These are phyloP conservation scores for Pseudococcus viburni DNA, from an alignment of 2,888 invertebrate genomes.

Conservation along the genomic window DNA sequence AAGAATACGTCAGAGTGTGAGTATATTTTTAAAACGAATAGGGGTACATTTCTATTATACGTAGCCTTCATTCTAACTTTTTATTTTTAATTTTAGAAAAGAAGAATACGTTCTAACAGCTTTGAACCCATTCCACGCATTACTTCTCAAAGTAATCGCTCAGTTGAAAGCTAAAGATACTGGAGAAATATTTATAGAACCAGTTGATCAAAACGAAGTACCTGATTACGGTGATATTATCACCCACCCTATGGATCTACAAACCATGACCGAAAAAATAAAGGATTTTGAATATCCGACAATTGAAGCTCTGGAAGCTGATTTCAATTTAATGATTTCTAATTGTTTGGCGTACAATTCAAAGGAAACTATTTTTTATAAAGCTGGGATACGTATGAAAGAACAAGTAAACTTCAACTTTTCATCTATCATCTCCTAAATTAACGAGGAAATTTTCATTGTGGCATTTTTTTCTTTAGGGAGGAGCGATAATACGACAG, in stretches of 20 bases:
- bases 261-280: slow-evolving; percentile 87
- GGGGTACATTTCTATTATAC: too few relatives aligned
- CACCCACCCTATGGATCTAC: slow-evolving; percentile 89
- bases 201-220: slow-evolving; percentile 88
- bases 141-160: slow-evolving; percentile 83
- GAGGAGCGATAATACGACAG: slow-evolving; percentile 83
- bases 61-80: background rate
- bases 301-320: slow-evolving; percentile 85
- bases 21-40: slow-evolving; percentile 67
- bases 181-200: slow-evolving; percentile 91
- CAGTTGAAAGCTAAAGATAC: slow-evolving; percentile 84
- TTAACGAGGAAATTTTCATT: background rate
- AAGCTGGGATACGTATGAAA: slow-evolving; percentile 89
- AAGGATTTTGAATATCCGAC: slow-evolving; percentile 79
- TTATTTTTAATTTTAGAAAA: slow-evolving; percentile 47
- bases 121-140: slow-evolving; percentile 86
- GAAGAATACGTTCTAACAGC: slow-evolving; percentile 65
- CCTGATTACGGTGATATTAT: slow-evolving; percentile 75
- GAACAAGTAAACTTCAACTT: slow-evolving; percentile 77
- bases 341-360: slow-evolving; percentile 97
- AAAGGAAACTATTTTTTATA: slow-evolving; percentile 94
- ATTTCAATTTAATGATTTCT: slow-evolving; percentile 95
- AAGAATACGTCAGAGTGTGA: slow-evolving; percentile 84
- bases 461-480: slow-evolving; percentile 74
- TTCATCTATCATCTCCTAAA: background rate